These are phyloP conservation scores for Drosophila histrio DNA, from an alignment of 2,888 invertebrate genomes.

Conservation along the genomic window DNA sequence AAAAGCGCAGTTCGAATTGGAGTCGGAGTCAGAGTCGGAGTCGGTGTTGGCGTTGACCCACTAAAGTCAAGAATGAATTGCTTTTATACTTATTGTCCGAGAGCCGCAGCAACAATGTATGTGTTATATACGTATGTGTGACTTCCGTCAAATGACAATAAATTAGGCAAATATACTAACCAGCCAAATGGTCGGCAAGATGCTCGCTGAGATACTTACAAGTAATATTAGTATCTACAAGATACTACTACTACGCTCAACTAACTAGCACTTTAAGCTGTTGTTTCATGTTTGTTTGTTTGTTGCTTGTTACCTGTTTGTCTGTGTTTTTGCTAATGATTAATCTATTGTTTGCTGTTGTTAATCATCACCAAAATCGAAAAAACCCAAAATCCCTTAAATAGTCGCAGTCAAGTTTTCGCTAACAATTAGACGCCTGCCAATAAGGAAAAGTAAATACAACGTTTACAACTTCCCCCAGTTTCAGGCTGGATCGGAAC, in stretches of 20 bases:
- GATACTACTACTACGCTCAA: conserved; percentile 35
- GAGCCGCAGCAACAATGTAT: conserved; percentile 22
- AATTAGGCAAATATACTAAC: conserved; percentile 63
- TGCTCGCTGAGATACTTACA: conserved; percentile 1
- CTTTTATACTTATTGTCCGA: conserved; percentile 56
- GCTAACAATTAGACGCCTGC: conserved; percentile 57
- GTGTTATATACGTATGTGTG: conserved; percentile 42
- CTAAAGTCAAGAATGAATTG: conserved; percentile 74
- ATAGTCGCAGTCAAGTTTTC: conserved; percentile 64
- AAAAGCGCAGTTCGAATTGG: neutral
- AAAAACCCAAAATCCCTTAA: conserved; percentile 58
- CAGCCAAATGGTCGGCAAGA: conserved; percentile 12
- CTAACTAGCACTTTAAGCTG: conserved; percentile 22
- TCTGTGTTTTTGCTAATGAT: conserved; percentile 51
- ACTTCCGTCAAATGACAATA: conserved; percentile 76
- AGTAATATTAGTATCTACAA: conserved; percentile 37
- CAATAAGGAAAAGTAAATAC: conserved; percentile 72
- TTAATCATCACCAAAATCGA: conserved; percentile 60
- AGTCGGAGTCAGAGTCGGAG: neutral
- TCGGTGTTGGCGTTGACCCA: conserved; percentile 54
- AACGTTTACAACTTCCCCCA: conserved; percentile 49
- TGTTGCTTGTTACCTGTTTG: conserved; percentile 41
- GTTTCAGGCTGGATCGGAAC: conserved; percentile 29
- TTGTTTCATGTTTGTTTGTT: no score
- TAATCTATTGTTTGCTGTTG: conserved; percentile 53